phyloP scores from a whole-genome alignment of 2,113 vertebrate species.

The Panthera tigris region DNA sequence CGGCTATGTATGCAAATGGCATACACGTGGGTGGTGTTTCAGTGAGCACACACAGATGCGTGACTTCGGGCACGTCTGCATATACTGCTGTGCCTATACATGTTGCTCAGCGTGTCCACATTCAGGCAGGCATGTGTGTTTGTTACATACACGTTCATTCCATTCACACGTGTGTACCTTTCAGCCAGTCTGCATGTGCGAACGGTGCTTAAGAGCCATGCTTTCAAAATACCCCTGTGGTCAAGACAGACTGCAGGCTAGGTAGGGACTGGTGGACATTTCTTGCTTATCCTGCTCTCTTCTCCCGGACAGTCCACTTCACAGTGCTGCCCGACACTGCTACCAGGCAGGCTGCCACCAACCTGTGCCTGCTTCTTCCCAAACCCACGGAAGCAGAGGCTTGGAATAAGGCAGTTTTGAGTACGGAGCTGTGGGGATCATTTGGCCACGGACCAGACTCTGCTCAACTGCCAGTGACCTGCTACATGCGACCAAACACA shows the following conservation, averaged over 20 bases:
- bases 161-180: background rate
- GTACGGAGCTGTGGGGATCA: background rate
- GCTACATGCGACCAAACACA: background rate
- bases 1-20: no score
- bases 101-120: fast-evolving
- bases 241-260: background rate
- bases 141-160: background rate
- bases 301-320: background rate
- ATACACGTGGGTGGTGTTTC: background rate
- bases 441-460: background rate
- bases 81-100: no score
- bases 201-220: background rate
- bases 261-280: background rate
- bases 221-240: background rate
- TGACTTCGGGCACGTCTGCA: fast-evolving
- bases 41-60: background rate
- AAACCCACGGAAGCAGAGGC: background rate
- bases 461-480: background rate
- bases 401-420: background rate
- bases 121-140: background rate
- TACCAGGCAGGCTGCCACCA: background rate
- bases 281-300: background rate
- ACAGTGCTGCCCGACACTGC: background rate
- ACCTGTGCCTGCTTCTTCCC: background rate
- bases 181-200: background rate